Evolutionary conservation across 2,888 invertebrate species (phyloP).

Genomic region (Syrista parreyssii): DNA sequence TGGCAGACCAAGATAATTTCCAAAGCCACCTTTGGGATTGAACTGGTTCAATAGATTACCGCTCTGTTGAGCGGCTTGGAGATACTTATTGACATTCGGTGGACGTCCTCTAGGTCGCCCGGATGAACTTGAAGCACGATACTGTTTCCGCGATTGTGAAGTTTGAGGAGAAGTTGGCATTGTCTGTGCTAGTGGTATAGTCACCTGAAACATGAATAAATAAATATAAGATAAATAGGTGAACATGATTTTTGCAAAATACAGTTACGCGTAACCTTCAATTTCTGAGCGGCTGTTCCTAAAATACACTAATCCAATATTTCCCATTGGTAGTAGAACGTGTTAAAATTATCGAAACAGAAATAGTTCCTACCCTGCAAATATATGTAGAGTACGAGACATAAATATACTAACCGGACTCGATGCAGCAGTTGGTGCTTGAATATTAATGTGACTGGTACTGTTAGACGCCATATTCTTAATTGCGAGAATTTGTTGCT

Average conservation of each 20-base stretch:
- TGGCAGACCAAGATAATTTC: constrained; percentile 46
- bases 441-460: constrained; percentile 20
- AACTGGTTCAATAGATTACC: constrained; percentile 47
- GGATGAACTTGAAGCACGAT: constrained; percentile 51
- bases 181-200: constrained; percentile 26
- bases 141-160: constrained; percentile 43
- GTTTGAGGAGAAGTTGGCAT: constrained; percentile 38
- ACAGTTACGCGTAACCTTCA: neutral
- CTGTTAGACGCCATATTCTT: constrained; percentile 69
- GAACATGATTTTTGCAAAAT: neutral
- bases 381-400: neutral
- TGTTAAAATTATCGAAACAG: neutral
- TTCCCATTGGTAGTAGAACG: neutral
- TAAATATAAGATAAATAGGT: neutral
- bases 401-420: constrained; percentile 40
- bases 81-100: constrained; percentile 63
- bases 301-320: neutral
- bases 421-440: constrained; percentile 33
- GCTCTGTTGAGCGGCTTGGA: constrained; percentile 41
- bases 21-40: constrained; percentile 43
- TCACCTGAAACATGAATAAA: constrained; percentile 19
- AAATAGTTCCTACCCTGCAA: neutral
- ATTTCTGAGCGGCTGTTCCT: neutral
- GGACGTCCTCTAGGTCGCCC: constrained; percentile 69
- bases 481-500: constrained; percentile 71